These are phyloP conservation scores for Hedychridium roseum DNA, from an alignment of 2,888 invertebrate species.

Conservation along the genomic window DNA sequence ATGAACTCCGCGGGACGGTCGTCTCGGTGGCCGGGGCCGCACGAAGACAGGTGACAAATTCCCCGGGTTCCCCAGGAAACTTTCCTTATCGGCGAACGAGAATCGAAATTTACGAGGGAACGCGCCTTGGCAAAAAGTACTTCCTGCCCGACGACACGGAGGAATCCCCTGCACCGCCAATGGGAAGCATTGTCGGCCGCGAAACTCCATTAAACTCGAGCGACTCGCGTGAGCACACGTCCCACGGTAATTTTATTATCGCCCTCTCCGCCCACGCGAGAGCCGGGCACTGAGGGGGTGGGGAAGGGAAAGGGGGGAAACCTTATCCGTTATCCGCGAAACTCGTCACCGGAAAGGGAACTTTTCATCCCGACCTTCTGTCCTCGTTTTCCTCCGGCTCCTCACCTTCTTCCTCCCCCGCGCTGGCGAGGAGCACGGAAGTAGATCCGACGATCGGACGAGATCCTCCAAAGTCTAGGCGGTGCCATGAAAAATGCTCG, in stretches of 20 bases:
- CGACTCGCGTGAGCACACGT: slow-evolving; percentile 3
- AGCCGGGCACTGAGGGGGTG: not conserved
- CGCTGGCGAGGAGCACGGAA: too few relatives aligned
- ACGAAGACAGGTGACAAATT: too few relatives aligned
- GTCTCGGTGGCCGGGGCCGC: too few relatives aligned
- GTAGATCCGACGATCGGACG: too few relatives aligned
- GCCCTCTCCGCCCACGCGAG: not conserved
- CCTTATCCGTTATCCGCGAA: not conserved
- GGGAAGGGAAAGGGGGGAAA: not conserved
- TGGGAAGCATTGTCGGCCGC: slow-evolving; percentile 2
- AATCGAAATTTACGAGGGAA: not conserved
- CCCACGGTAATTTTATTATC: slow-evolving; percentile 11
- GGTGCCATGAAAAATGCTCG: too few relatives aligned
- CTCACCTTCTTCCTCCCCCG: too few relatives aligned
- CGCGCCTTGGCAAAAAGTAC: not conserved
- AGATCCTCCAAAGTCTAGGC: too few relatives aligned
- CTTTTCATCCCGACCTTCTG: not conserved
- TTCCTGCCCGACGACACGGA: not conserved
- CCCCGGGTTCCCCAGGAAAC: too few relatives aligned
- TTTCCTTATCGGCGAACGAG: slow-evolving; percentile 1
- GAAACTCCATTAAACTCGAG: slow-evolving; percentile 15
- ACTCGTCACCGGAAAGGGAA: not conserved
- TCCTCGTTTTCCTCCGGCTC: not conserved
- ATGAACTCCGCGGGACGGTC: too few relatives aligned
- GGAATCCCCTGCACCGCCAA: not conserved